Conservation (phyloP, 1,140 invertebrate species). For the Aplysia californica region DNA sequence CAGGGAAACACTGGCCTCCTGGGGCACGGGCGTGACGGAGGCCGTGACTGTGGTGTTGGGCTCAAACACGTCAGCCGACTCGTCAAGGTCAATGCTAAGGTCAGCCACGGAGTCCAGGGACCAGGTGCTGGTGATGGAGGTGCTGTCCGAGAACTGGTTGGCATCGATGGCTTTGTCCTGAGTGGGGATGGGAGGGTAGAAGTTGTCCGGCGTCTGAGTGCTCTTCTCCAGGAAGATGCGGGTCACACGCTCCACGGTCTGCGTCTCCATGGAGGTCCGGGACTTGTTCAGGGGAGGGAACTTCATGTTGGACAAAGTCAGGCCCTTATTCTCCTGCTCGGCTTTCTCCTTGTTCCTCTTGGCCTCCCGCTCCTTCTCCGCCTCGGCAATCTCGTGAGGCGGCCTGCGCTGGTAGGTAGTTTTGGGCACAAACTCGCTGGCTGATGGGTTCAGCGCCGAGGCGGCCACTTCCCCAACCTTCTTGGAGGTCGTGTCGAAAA, state of each 20-base stretch:
- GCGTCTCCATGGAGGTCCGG: slow-evolving; percentile 7
- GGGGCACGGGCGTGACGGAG: not conserved
- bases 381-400: not conserved
- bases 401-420: not conserved
- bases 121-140: slow-evolving; percentile 17
- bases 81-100: slow-evolving; percentile 21
- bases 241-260: slow-evolving; percentile 15
- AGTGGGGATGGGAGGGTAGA: slow-evolving; percentile 27
- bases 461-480: slow-evolving; percentile 21
- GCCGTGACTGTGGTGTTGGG: not conserved
- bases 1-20: no score
- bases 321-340: not conserved
- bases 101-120: slow-evolving; percentile 26
- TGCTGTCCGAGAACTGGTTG: slow-evolving; percentile 22
- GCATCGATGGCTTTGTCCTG: slow-evolving; percentile 31
- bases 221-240: slow-evolving; percentile 25
- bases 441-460: slow-evolving; percentile 4
- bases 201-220: slow-evolving; percentile 25
- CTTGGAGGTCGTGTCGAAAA: slow-evolving; percentile 16
- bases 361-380: slow-evolving; percentile 8
- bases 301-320: slow-evolving; percentile 15
- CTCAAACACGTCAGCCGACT: not conserved
- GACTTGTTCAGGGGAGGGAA: slow-evolving; percentile 5
- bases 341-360: slow-evolving; percentile 9
- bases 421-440: slow-evolving; percentile 21